phyloP scores from a whole-genome alignment of 1,140 invertebrate genomes.

The Myzus persicae region DNA sequence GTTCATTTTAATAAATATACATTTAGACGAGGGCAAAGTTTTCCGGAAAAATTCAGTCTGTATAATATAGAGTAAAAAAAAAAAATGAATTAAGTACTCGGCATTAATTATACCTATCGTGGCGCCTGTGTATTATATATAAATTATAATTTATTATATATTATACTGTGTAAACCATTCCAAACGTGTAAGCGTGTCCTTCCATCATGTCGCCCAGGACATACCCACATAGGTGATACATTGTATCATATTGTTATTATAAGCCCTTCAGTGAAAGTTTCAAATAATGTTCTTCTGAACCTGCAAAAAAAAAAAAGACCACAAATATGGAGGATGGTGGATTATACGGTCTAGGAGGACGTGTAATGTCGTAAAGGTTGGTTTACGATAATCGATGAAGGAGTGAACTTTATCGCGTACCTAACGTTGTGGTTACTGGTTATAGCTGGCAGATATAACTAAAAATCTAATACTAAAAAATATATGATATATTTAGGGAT shows the following conservation, averaged over 20 bases:
- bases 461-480: too few species aligned
- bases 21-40: not conserved
- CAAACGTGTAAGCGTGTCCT: not conserved
- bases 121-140: too few species aligned
- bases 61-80: not conserved
- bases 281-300: not conserved
- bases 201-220: not conserved
- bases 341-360: not conserved
- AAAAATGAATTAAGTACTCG: not conserved
- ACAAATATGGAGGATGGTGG: not conserved
- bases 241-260: too few species aligned
- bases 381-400: not conserved
- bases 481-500: not conserved
- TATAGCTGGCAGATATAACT: too few species aligned
- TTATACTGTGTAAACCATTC: too few species aligned
- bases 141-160: too few species aligned
- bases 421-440: not conserved
- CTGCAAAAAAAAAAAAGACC: not conserved
- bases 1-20: not conserved
- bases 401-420: not conserved
- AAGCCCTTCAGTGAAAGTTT: not conserved
- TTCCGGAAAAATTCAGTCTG: not conserved
- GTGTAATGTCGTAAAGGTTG: not conserved
- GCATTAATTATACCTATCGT: not conserved
- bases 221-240: not conserved